Percentiles rank a stretch among this genome's conserved stretches.
These are phyloP conservation scores for Lipophrys pholis DNA, from an alignment of 2,113 vertebrate species.

Conservation along the genomic window DNA sequence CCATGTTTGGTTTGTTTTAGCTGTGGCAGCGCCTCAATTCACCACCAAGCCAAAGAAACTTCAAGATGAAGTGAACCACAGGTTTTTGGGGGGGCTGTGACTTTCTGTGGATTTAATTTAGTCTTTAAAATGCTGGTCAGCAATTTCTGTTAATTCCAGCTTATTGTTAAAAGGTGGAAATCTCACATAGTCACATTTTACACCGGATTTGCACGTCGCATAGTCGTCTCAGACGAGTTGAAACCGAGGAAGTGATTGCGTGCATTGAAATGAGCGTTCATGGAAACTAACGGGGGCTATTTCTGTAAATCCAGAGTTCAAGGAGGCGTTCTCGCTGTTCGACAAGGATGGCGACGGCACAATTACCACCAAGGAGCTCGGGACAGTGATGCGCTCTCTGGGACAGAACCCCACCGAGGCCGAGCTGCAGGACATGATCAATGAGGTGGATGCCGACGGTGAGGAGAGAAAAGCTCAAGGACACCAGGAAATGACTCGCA, in stretches of 20 bases:
- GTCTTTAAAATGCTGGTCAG: background rate
- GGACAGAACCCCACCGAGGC: conserved; percentile 94
- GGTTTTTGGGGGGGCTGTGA: background rate
- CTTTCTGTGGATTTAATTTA: too few species aligned
- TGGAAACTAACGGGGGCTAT: background rate
- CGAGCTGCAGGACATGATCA: conserved; percentile 94
- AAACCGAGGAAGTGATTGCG: background rate
- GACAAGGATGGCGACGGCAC: conserved; percentile 94
- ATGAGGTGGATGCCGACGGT: conserved; percentile 94
- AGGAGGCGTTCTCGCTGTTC: conserved; percentile 93
- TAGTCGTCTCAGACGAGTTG: background rate
- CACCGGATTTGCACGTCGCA: background rate
- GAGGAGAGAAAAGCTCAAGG: conserved; percentile 39
- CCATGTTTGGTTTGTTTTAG: conserved; percentile 26
- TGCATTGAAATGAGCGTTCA: background rate
- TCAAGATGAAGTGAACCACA: conserved; percentile 2
- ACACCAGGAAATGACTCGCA: too few species aligned
- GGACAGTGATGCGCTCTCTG: conserved; percentile 92
- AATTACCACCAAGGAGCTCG: conserved; percentile 92
- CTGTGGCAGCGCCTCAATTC: conserved; percentile 14
- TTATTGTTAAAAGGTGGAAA: background rate
- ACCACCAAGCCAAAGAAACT: conserved; percentile 15
- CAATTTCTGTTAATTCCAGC: too few species aligned
- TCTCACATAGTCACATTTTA: background rate
- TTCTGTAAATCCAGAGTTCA: conserved; percentile 86